Evolutionary conservation across 2,797 vertebrate species (phyloP), one percentile per base, ranked within the genome.

Genomic region (Sebastes elongatus): DNA sequence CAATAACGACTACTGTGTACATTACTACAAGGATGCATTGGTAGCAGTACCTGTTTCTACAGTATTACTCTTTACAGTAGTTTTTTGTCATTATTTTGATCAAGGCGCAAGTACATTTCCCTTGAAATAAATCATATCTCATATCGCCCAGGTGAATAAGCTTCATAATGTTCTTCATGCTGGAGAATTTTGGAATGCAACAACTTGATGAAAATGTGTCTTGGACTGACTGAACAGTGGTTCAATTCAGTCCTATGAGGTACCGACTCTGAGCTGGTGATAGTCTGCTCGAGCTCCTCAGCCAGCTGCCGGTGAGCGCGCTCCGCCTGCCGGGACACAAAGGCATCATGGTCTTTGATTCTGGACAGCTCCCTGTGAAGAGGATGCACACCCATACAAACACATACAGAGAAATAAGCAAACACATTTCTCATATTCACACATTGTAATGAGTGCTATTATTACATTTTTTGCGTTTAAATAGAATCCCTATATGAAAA

Each of bases 221-320:
- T 49, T 55, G 11, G 46, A 82, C 20, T 72, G 25, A 56, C 62
- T 69, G 18, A 66, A 10, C 11, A 38, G 3, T 0, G 11, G 25
- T 20, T 33, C 1, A 18, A 6, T 35, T 74, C 38, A 59, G 14
- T 56, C 10, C 38, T 27, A 23, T 13, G 7, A 63, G n/a, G 35
- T 25, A 94, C 97, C 95, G 78, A 98, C 97, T 96, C 95, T 69
- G 95, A 93, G 88, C 95, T 96, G 61, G 68, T 94, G 82, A 96
- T 89, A 2, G 95, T 94, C 59, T 97, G 96, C 81, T 89, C 75
- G 30, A 97, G 79, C 7, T 92, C 95, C 72, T 87, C 89, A 25
- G 94, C 83, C 52, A 99, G 91, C 72, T 97, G 93, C 63, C 89
- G 82, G 68, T 96, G 96, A 61, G 94, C 85, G 10, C 71, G 87